A percentile compares a stretch with the other conserved stretches of the same genome.
Conservation (phyloP, 2,888 invertebrate species). For the Drosophila atripex region DNA sequence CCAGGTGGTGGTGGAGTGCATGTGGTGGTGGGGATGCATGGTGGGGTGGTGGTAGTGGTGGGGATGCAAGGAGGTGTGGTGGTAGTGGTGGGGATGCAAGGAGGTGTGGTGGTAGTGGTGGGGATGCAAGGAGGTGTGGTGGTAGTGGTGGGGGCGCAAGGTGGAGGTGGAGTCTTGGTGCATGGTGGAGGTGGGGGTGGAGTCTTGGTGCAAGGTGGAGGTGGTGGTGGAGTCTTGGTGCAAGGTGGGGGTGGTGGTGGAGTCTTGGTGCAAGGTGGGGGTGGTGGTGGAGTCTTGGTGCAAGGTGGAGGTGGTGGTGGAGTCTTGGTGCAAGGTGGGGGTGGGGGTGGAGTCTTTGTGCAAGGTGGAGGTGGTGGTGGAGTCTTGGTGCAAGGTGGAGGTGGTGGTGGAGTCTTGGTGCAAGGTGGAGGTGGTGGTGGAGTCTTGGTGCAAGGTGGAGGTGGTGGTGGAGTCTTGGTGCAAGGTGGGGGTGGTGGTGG, state of each 20-base stretch:
- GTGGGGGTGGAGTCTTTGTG: neutral
- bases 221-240: neutral
- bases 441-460: neutral
- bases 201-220: neutral
- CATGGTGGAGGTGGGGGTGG: neutral
- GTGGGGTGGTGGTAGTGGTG: too few species aligned
- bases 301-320: neutral
- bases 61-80: too few species aligned
- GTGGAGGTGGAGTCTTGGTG: neutral
- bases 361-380: neutral
- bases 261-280: neutral
- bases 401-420: constrained; percentile 9
- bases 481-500: neutral
- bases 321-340: neutral
- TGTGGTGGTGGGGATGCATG: neutral
- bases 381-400: neutral
- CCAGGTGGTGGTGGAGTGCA: neutral
- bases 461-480: neutral
- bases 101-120: too few species aligned
- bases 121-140: too few species aligned
- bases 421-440: neutral
- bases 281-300: neutral
- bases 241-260: constrained; percentile 6
- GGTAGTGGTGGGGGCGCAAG: too few species aligned
- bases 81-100: too few species aligned